phyloP scores from a whole-genome alignment of 2,797 vertebrate species.

The Triplophysa bombifrons region DNA sequence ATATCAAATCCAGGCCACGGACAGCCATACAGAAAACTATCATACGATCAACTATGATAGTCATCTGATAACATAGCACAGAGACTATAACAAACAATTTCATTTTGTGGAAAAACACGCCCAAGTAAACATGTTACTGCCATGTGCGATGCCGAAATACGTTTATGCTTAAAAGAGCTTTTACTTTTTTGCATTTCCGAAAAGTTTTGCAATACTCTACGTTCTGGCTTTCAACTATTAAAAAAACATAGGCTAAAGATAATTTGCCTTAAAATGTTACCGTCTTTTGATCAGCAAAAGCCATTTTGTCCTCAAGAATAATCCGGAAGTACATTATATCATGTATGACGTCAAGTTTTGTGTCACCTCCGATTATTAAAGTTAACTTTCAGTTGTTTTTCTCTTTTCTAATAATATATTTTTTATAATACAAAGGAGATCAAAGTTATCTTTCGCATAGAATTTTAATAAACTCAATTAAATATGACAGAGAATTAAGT shows the following conservation, averaged over 20 bases:
- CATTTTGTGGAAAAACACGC: not conserved
- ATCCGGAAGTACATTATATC: not conserved
- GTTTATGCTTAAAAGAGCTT: not conserved
- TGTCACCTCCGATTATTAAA: not conserved
- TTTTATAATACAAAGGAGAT: not conserved
- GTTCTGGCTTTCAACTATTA: not conserved
- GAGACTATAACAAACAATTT: not conserved
- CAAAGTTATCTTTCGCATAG: not conserved
- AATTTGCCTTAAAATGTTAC: not conserved
- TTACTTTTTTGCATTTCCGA: not conserved
- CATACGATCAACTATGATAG: not conserved
- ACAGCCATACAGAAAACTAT: not conserved
- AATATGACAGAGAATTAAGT: not conserved
- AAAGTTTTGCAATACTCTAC: not conserved
- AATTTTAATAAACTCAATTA: not conserved
- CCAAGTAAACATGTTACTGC: too few relatives aligned
- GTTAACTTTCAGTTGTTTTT: not conserved
- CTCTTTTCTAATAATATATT: not conserved
- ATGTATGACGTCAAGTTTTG: not conserved
- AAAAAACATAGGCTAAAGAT: not conserved
- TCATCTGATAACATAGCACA: not conserved
- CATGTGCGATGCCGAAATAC: not conserved
- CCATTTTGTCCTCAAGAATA: not conserved
- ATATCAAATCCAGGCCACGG: not conserved
- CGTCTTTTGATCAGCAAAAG: rapidly evolving